Evolutionary conservation across 2,113 vertebrate genomes (phyloP).

Genomic region (Callopanchax toddi): DNA sequence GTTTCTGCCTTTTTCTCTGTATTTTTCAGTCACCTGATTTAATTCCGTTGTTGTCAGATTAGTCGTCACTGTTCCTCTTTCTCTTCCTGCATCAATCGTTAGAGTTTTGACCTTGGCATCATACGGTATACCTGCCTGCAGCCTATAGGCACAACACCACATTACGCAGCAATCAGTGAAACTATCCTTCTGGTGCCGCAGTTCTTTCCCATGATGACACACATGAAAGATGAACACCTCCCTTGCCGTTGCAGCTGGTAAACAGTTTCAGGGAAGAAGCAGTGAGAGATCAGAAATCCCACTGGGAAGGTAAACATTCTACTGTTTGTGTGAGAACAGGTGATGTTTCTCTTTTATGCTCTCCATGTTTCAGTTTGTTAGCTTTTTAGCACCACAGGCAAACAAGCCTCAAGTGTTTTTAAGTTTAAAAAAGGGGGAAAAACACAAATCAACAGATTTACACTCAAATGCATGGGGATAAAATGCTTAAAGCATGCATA

Average conservation of each 20-base stretch:
- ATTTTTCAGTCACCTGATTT: no score
- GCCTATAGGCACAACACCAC: background rate
- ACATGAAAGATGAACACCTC: background rate
- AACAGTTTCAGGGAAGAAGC: background rate
- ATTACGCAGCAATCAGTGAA: background rate
- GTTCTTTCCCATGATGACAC: no score
- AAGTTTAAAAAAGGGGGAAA: background rate
- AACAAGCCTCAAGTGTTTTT: background rate
- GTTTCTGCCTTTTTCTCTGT: no score
- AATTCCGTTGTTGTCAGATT: no score
- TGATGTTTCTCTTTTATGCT: background rate
- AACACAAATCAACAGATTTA: background rate
- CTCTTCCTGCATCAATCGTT: background rate
- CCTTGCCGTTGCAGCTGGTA: background rate
- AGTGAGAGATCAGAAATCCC: background rate
- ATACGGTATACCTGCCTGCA: no score
- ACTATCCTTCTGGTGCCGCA: no score
- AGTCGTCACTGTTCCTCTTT: no score
- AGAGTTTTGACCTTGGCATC: no score
- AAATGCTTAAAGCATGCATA: background rate
- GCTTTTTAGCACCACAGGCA: background rate
- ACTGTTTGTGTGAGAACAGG: conserved; percentile 2
- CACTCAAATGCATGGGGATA: background rate
- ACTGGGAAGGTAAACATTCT: background rate
- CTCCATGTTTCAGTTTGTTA: conserved; percentile 21